These are phyloP conservation scores for Strigops habroptila DNA, from an alignment of 2,113 vertebrate genomes.

Conservation along the genomic window DNA sequence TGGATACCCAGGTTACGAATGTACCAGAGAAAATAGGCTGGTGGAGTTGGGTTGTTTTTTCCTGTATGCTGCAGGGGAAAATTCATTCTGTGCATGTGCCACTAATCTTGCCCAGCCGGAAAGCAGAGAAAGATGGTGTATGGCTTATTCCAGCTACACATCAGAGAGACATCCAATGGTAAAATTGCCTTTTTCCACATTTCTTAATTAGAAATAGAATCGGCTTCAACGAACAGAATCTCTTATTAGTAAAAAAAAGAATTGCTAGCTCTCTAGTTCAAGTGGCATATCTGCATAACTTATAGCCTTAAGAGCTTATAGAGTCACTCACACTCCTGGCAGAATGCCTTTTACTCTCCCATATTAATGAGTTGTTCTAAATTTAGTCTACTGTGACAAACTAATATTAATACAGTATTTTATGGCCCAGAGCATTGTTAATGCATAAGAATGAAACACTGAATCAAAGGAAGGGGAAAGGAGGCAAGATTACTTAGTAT, in stretches of 20 bases:
- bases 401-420: conserved; percentile 89
- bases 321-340: conserved; percentile 75
- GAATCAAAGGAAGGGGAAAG: conserved; percentile 70
- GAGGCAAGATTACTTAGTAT: conserved; percentile 77
- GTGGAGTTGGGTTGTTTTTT: not conserved
- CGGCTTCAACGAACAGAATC: conserved; percentile 75
- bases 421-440: conserved; percentile 81
- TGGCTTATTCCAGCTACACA: conserved; percentile 57
- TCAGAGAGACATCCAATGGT: conserved; percentile 58
- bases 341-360: conserved; percentile 81
- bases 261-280: conserved; percentile 76
- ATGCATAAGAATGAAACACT: conserved; percentile 80
- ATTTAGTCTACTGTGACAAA: conserved; percentile 85
- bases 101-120: conserved; percentile 63
- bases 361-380: conserved; percentile 88
- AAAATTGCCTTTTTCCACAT: conserved; percentile 74
- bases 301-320: conserved; percentile 79
- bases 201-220: conserved; percentile 83
- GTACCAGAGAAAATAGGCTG: not conserved
- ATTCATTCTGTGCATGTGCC: conserved; percentile 60
- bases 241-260: conserved; percentile 81
- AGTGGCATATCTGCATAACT: conserved; percentile 84
- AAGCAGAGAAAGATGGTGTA: conserved; percentile 45
- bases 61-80: conserved; percentile 44
- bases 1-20: conserved; percentile 2